Evolutionary conservation across 1,140 invertebrate genomes (phyloP).

Genomic region (Drosophila lacertosa): DNA sequence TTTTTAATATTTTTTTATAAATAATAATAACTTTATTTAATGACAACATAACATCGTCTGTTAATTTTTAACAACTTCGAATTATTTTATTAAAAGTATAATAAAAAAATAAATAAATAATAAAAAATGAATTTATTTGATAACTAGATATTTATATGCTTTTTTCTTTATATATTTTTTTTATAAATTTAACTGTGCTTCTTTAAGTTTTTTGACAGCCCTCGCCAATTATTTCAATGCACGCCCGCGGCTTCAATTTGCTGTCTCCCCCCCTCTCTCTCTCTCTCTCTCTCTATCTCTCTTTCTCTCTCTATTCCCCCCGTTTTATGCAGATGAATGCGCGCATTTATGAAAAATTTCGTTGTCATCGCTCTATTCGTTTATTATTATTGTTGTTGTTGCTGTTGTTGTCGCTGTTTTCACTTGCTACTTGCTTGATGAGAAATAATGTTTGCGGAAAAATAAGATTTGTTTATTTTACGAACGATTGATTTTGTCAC

Average conservation of each 20-base stretch:
- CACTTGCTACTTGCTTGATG: conserved; percentile 58
- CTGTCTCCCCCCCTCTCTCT: neutral
- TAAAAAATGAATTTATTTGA: no score
- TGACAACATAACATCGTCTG: no score
- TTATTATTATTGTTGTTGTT: conserved; percentile 54
- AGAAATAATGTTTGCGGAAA: conserved; percentile 82
- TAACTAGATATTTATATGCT: no score
- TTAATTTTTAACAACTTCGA: no score
- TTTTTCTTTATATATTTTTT: no score
- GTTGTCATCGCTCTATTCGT: conserved; percentile 63
- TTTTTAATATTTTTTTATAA: no score
- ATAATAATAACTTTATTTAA: no score
- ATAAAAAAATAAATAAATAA: no score
- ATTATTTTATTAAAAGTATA: no score
- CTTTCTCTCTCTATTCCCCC: neutral
- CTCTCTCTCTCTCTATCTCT: neutral
- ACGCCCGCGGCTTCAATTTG: conserved; percentile 20
- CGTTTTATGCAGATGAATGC: conserved; percentile 79
- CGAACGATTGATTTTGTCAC: conserved; percentile 74
- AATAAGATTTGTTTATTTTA: conserved; percentile 83
- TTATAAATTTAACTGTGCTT: neutral
- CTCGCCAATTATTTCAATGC: conserved; percentile 33
- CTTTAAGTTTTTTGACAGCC: neutral
- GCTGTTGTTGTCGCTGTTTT: conserved; percentile 39
- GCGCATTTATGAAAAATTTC: conserved; percentile 79